Base-by-base conservation (phyloP, 2,797 vertebrate genomes). In the Sebastes diploproa region DNA sequence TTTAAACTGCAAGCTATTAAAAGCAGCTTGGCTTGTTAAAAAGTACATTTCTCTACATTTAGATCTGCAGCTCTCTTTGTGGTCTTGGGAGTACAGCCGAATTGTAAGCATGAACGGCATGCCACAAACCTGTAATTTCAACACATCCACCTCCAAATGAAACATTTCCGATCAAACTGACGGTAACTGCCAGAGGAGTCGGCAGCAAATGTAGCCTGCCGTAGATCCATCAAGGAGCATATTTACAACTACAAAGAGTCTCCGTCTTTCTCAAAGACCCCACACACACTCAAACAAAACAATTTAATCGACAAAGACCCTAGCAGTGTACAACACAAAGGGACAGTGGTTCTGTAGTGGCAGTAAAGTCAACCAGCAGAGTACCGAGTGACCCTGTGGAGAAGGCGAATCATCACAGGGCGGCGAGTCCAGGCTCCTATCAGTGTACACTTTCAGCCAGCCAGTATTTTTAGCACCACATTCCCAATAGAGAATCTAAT, bases 401-500 rank as follows among this genome's bases (percentile, higher is more conserved):
- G 88, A 85, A 88, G 81, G 78, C 63, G 12, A 89, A 78, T 89
- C 75, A 86, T 89, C 83, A 83, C 84, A 84, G 81, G 80, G 80
- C 46, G 60, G 79, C 6, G 73, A 85, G 89, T 88, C 82, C 82
- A 77, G 68, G 87, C 87, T 88, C 68, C 90, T 84, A 86, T 93
- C 93, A 88, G 93, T 86, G 90, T 92, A 91, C 92, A 88, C 91
- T 95, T 94, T 94, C 90, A 90, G 94, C 90, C 87, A 72, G 83
- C 64, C 89, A 71, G 91, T 96, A 96, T 96, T 96, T 96, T 95
- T 96, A 96, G 95, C 92, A 73, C 59, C 78, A 14, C 95, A 95
- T 95, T 96, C 92, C 92, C 94, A 90, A 94, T 91, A 83, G 94
- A 95, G 93, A 94, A 95, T 94, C 92, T 94, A 95, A 95, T 94